phyloP scores from a whole-genome alignment of 2,888 invertebrate species.

The Dynastes grantii region DNA sequence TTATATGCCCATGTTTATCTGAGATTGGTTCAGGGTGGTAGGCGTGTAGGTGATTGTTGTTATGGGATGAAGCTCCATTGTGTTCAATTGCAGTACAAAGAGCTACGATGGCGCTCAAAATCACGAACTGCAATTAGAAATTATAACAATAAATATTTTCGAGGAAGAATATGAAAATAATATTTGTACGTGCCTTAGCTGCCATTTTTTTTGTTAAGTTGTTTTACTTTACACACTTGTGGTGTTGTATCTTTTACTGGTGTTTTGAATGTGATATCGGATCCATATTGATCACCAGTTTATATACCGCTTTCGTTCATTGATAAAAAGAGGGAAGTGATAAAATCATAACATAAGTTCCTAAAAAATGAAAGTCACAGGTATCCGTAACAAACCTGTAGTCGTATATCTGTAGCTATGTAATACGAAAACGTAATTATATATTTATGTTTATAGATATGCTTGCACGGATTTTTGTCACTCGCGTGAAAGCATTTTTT shows the following conservation, averaged over 20 bases:
- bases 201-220: not conserved
- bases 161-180: not conserved
- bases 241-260: not conserved
- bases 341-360: not conserved
- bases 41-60: slow-evolving; percentile 15
- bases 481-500: slow-evolving; percentile 6
- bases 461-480: not conserved
- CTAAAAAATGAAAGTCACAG: slow-evolving; percentile 1
- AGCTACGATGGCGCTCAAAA: slow-evolving; percentile 10
- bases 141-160: not conserved
- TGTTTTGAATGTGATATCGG: slow-evolving; percentile 15
- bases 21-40: slow-evolving; percentile 13
- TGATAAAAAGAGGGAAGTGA: not conserved
- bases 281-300: not conserved
- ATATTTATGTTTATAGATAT: not conserved
- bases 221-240: no score
- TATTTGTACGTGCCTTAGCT: not conserved
- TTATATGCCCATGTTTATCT: slow-evolving; percentile 19
- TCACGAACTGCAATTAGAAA: slow-evolving; percentile 24
- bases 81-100: slow-evolving; percentile 9
- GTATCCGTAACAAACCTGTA: not conserved
- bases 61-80: slow-evolving; percentile 23
- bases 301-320: slow-evolving; percentile 18
- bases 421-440: not conserved
- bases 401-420: not conserved